Evolutionary conservation across 2,888 invertebrate genomes (phyloP).

Genomic region (Eubasilissa splendida): DNA sequence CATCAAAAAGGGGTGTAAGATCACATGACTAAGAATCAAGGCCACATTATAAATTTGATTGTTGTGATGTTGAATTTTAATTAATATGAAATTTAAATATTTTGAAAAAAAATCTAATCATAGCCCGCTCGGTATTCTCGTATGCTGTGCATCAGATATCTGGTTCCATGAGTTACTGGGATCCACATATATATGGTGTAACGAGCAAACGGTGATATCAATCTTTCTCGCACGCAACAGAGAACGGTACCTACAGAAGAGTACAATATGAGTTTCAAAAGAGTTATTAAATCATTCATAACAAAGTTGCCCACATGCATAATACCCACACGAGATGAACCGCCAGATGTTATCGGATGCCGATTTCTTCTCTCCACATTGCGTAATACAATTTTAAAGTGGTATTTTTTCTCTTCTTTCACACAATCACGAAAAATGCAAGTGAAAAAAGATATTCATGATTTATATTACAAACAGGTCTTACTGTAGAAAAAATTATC

Average conservation of each 20-base stretch:
- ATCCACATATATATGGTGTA: neutral
- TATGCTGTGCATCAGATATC: neutral
- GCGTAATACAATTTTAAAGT: neutral
- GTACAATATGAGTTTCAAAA: neutral
- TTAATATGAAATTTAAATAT: too few species aligned
- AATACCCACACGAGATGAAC: neutral
- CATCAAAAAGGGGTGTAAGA: too few species aligned
- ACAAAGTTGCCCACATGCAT: neutral
- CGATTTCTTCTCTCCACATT: conserved; percentile 1
- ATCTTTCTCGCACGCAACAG: conserved; percentile 27
- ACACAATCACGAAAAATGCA: too few species aligned
- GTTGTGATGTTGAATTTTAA: too few species aligned
- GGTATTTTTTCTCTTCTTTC: too few species aligned
- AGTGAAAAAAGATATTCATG: too few species aligned
- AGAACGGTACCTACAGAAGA: neutral
- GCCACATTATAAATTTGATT: too few species aligned
- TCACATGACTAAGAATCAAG: too few species aligned
- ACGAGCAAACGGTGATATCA: conserved; percentile 21
- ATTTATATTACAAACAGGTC: too few species aligned
- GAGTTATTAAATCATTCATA: conserved; percentile 2
- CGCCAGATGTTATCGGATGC: neutral
- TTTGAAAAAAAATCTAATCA: too few species aligned
- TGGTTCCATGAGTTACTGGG: neutral
- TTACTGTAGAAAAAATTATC: too few species aligned
- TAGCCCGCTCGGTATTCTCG: too few species aligned